These are phyloP conservation scores for Amphimallon solstitiale DNA, from an alignment of 2,888 invertebrate species.

Conservation along the genomic window DNA sequence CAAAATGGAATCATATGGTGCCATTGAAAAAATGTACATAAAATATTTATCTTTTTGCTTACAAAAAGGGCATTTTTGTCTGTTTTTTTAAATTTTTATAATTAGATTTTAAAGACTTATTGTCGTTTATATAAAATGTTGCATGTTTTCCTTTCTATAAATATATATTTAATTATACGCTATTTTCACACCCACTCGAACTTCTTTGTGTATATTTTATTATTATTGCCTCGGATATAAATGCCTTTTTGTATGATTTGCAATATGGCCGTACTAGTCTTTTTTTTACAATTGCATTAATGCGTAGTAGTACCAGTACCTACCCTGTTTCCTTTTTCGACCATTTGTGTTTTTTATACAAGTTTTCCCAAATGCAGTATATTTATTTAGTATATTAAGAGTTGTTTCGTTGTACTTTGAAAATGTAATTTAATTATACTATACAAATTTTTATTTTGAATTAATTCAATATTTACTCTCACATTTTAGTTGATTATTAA, in stretches of 20 bases:
- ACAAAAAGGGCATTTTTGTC: conserved; percentile 52
- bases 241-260: conserved; percentile 43
- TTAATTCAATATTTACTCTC: too few relatives aligned
- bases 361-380: too few relatives aligned
- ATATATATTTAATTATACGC: conserved; percentile 36
- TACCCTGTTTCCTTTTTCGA: neutral
- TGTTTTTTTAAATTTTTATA: conserved; percentile 48
- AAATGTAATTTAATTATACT: too few relatives aligned
- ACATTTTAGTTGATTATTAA: too few relatives aligned
- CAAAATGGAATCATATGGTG: conserved; percentile 58
- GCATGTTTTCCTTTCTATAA: conserved; percentile 37
- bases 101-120: conserved; percentile 40
- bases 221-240: conserved; percentile 21
- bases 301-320: conserved; percentile 26
- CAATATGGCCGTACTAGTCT: conserved; percentile 53
- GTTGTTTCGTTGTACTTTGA: too few relatives aligned
- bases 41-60: conserved; percentile 55
- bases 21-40: conserved; percentile 53
- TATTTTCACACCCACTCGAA: conserved; percentile 39
- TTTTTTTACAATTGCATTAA: conserved; percentile 31
- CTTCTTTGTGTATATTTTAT: conserved; percentile 22
- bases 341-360: too few relatives aligned
- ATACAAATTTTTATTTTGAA: too few relatives aligned
- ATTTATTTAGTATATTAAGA: too few relatives aligned
- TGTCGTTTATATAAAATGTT: conserved; percentile 37